Percentiles rank a stretch among this genome's conserved stretches.
These are phyloP conservation scores for Dendrolimus kikuchii DNA, from an alignment of 1,140 invertebrate genomes.

Conservation along the genomic window DNA sequence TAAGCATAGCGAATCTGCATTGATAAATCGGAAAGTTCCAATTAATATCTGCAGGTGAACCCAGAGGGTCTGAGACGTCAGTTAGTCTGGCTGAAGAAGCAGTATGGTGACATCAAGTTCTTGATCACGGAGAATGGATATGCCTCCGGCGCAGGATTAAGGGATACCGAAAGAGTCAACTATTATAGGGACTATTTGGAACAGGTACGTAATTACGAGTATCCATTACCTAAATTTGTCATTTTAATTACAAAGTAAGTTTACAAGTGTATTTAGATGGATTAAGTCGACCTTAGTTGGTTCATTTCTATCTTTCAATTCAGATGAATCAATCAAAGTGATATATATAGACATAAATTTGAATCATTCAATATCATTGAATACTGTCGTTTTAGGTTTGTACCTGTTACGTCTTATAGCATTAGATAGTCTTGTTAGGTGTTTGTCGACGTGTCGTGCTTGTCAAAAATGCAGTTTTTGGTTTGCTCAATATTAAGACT, in stretches of 20 bases:
- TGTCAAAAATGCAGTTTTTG: too few relatives aligned
- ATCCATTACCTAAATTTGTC: too few relatives aligned
- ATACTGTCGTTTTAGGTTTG: too few relatives aligned
- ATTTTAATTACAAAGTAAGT: too few relatives aligned
- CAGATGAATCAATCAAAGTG: not conserved
- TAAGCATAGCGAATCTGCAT: not conserved
- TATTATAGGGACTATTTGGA: conserved; percentile 44
- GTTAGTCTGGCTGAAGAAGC: conserved; percentile 68
- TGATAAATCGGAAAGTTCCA: not conserved
- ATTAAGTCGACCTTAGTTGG: too few relatives aligned
- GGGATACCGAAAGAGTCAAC: conserved; percentile 65
- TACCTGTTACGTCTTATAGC: too few relatives aligned
- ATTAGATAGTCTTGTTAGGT: too few relatives aligned
- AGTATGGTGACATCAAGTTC: conserved; percentile 70
- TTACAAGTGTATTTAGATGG: too few relatives aligned
- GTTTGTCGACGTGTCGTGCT: too few relatives aligned
- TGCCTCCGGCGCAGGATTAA: conserved; percentile 48
- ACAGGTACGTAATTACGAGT: conserved; percentile 14
- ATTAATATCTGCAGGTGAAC: conserved; percentile 22
- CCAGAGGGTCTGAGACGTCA: conserved; percentile 71
- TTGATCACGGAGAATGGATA: conserved; percentile 76
- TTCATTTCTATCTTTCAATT: not conserved
- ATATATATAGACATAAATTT: too few relatives aligned
- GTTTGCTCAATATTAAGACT: too few relatives aligned
- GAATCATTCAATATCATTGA: too few relatives aligned